These are phyloP conservation scores for Eublepharis macularius DNA, from an alignment of 2,113 vertebrate genomes.

Conservation along the genomic window DNA sequence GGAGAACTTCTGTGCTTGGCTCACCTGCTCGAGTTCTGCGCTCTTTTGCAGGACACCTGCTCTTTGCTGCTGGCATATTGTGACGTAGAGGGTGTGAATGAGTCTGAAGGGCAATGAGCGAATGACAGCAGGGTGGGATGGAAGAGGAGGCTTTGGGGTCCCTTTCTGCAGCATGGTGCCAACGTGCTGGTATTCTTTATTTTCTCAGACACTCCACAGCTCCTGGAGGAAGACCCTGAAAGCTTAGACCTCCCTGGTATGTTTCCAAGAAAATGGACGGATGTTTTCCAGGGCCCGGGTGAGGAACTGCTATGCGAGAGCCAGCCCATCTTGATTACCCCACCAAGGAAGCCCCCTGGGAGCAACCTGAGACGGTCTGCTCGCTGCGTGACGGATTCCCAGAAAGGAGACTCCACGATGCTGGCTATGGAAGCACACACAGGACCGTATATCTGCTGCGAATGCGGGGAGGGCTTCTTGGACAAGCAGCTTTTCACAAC, in stretches of 20 bases:
- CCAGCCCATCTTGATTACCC: slow-evolving; percentile 26
- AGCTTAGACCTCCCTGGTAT: slow-evolving; percentile 56
- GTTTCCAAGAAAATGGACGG: slow-evolving; percentile 56
- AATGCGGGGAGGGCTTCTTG: slow-evolving; percentile 86
- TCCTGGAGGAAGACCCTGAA: slow-evolving; percentile 49
- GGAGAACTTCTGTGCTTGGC: neutral
- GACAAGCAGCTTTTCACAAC: slow-evolving; percentile 60
- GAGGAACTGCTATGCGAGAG: slow-evolving; percentile 71
- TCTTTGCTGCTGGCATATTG: neutral
- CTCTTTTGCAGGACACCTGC: no score
- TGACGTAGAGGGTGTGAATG: neutral
- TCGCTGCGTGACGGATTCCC: slow-evolving; percentile 64
- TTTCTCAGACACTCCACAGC: slow-evolving; percentile 55
- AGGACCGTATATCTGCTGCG: slow-evolving; percentile 86
- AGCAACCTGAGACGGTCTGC: slow-evolving; percentile 68
- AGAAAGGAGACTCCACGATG: slow-evolving; percentile 44
- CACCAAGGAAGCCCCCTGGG: slow-evolving; percentile 48
- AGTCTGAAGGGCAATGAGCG: no score
- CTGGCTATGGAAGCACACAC: slow-evolving; percentile 43
- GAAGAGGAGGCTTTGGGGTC: neutral
- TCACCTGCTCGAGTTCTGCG: neutral
- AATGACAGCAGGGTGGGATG: no score
- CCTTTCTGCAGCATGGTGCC: accelerated
- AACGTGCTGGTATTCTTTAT: slow-evolving; percentile 40
- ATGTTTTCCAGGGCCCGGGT: slow-evolving; percentile 69